Evolutionary conservation across 2,797 vertebrate genomes (phyloP).

Genomic region (Dipus sagitta): DNA sequence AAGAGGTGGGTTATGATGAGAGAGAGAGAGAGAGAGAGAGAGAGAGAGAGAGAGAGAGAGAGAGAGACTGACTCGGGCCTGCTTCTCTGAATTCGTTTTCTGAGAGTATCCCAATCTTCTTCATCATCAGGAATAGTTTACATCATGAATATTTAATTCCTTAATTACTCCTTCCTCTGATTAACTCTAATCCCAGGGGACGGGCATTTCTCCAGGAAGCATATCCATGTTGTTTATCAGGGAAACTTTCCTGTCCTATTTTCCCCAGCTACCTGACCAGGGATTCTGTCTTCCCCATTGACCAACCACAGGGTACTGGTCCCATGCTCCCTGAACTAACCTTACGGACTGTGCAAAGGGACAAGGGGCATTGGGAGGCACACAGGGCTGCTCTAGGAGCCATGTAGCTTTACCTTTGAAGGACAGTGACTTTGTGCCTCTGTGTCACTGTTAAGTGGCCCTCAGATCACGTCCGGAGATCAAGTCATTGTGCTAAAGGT

Average conservation of each 20-base stretch:
- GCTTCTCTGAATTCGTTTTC: conserved; percentile 22
- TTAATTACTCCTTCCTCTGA: not conserved
- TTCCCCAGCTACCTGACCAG: not conserved
- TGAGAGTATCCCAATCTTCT: not conserved
- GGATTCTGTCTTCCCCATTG: not conserved
- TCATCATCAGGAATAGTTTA: not conserved
- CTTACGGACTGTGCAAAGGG: not conserved
- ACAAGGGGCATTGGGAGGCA: not conserved
- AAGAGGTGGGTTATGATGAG: not conserved
- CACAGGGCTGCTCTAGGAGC: not conserved
- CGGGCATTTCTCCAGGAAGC: not conserved
- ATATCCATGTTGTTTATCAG: not conserved
- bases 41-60: too few species aligned
- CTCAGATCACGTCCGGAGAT: not conserved
- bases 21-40: not conserved
- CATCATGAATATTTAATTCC: not conserved
- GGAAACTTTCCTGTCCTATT: not conserved
- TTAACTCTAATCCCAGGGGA: not conserved
- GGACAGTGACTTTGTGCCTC: not conserved
- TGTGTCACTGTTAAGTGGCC: not conserved
- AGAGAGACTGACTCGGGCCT: not conserved
- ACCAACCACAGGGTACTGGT: not conserved
- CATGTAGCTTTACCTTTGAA: not conserved
- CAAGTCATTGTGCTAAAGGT: not conserved
- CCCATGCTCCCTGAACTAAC: not conserved